Evolutionary conservation across 2,113 vertebrate genomes (phyloP), one percentile per base, ranked within the genome.

Genomic region (Bubo bubo): DNA sequence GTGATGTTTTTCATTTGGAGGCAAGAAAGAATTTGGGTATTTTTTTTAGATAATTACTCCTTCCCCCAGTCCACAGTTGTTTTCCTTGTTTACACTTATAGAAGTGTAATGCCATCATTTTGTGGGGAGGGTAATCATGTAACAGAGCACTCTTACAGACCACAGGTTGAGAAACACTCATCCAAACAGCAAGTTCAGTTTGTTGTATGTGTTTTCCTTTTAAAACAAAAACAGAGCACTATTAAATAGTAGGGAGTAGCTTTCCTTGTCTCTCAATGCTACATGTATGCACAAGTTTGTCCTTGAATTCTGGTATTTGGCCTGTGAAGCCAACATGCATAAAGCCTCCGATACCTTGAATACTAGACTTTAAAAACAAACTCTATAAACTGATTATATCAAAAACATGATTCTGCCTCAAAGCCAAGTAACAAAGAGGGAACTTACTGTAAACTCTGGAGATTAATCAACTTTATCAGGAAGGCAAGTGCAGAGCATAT

Each of bases 271-370:
- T 97, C 66, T 86, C 58, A 76, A 21, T 80, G 59, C 84, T 97
- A 90, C 95, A 71, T 95, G 97, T 84, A 91, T 67, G 60, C 77
- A 95, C 94, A 96, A 91, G 91, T 96, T 95, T 90, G 87, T 94
- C 97, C 93, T 95, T 82, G 50, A 94, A 74, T 95, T 91, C 77
- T 91, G 66, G 74, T 94, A 96, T 91, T 91, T 85, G 53, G 81
- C 81, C 96, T 94, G 55, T 35, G 70, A 93, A 94, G 74, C 86
- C 81, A 90, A 95, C 37, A 93, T 9, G 62, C 58, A 82, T 59
- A 87, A 95, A 92, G 22, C 66, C 86, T 93, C 58, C 0, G 0
- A 91, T 77, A 93, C 12, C 32, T 86, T 35, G 21, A 97, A 93
- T 0, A 0, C 47, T 49, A 93, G 28, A 73, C 74, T 94, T 91